Evolutionary conservation across 2,113 vertebrate genomes (phyloP), one percentile per base, ranked within the genome.

Genomic region (Aspiorhynchus laticeps): DNA sequence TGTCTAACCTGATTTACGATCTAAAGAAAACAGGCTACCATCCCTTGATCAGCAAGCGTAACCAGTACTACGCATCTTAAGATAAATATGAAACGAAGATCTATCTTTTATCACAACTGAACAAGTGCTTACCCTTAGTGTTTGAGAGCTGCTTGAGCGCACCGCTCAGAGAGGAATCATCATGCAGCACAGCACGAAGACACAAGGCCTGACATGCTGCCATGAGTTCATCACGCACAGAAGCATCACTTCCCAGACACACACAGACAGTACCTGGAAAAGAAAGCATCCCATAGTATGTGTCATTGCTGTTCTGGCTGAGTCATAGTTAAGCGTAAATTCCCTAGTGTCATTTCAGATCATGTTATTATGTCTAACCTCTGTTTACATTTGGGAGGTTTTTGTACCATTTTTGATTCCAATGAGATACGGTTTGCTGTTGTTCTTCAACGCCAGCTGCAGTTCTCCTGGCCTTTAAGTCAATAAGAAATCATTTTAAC

Each of bases 181-280:
- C 82, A 43, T 63, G 90, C 86, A 94, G 78, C 81, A 1, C 92
- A 76, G 59, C 92, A 6, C 90, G 90, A 85, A 91, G 92, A 94
- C 4, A 92, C 63, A 94, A 59, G 0, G 94, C 95, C 83, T 97
- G 97, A 46, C 95, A 95, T 83, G 91, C 90, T 0, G 95, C 96
- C 89, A 92, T 91, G 65, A 98, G 94, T 90, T 97, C 76, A 28
- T 95, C 93, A 76, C 65, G 85, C 0, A 94, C 93, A 24, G 91
- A 92, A 0, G 94, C 95, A 1, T 85, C 89, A 26, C 90, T 88
- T 80, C 93, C 93, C 93, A 97, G 90, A 85, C 95, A 95, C 24
- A 97, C 94, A 90, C 0, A 97, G 88, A 8, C 90, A 82, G 0
- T 93, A 95, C 97, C 87, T 88, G 74, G 7, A 26, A 17, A 81